These are phyloP conservation scores for Gadopsis bispinosus DNA, from an alignment of 2,797 vertebrate species.

Conservation along the genomic window DNA sequence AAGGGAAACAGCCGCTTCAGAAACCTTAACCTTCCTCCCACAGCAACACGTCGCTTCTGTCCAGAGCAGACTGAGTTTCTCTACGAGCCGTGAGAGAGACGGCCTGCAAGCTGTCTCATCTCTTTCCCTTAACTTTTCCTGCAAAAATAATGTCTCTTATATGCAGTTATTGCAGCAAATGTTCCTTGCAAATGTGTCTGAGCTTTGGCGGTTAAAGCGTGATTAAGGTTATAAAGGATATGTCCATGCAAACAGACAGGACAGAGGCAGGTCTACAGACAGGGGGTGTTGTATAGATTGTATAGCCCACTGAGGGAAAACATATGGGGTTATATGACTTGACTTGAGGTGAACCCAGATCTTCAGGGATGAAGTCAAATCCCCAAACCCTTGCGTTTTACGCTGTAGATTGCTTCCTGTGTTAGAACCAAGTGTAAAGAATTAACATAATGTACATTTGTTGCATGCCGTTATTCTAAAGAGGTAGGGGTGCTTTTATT, in stretches of 20 bases:
- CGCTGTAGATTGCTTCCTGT: not conserved
- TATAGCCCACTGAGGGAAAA: too few species aligned
- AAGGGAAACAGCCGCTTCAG: slow-evolving; percentile 53
- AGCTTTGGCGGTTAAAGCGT: not conserved
- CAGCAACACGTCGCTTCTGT: slow-evolving; percentile 49
- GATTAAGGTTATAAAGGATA: not conserved
- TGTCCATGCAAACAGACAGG: not conserved
- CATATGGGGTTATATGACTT: too few species aligned
- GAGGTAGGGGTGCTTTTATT: not conserved
- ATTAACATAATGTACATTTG: not conserved
- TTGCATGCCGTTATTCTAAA: not conserved
- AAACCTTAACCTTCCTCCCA: slow-evolving; percentile 52
- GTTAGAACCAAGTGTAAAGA: not conserved
- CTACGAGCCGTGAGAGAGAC: slow-evolving; percentile 19
- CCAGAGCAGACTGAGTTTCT: slow-evolving; percentile 34
- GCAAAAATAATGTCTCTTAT: not conserved
- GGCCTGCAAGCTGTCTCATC: slow-evolving; percentile 3
- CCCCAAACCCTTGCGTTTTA: not conserved
- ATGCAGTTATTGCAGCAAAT: not conserved
- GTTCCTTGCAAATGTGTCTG: not conserved
- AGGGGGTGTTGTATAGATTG: too few species aligned
- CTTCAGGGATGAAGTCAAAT: not conserved
- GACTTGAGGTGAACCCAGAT: not conserved
- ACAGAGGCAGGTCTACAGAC: too few species aligned
- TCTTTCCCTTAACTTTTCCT: slow-evolving; percentile 9